These are phyloP conservation scores for Phrynocephalus vlangalii DNA, from an alignment of 2,797 vertebrate species.

Conservation along the genomic window DNA sequence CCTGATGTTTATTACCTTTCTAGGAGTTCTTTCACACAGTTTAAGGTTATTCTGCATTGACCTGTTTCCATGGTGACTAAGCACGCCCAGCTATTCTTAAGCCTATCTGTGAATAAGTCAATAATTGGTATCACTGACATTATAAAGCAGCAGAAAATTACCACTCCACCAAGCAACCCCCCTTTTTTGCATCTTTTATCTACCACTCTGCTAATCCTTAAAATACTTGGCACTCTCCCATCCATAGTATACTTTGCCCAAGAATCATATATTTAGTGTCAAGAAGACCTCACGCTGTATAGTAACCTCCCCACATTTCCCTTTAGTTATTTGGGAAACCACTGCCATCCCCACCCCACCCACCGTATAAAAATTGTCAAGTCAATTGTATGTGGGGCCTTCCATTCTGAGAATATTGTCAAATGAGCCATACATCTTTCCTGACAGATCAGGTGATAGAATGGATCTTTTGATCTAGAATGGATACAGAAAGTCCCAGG, in stretches of 20 bases:
- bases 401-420: too few species aligned
- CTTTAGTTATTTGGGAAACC: background rate
- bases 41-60: slow-evolving; percentile 15
- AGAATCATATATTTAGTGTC: background rate
- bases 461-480: background rate
- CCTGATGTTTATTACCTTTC: background rate
- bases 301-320: background rate
- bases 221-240: too few species aligned
- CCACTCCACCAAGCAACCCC: background rate
- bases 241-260: background rate
- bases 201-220: background rate
- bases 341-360: too few species aligned
- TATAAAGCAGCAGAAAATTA: background rate
- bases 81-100: slow-evolving; percentile 16
- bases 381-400: too few species aligned
- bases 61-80: slow-evolving; percentile 23
- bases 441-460: too few species aligned
- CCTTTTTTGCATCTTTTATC: background rate
- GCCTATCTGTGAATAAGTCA: slow-evolving; percentile 16
- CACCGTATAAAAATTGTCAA: too few species aligned
- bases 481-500: background rate
- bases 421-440: too few species aligned
- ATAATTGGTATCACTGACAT: slow-evolving; percentile 13
- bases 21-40: background rate
- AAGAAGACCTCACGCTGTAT: background rate